These are phyloP conservation scores for Drosophila mimica DNA, from an alignment of 2,888 invertebrate species.

Conservation along the genomic window DNA sequence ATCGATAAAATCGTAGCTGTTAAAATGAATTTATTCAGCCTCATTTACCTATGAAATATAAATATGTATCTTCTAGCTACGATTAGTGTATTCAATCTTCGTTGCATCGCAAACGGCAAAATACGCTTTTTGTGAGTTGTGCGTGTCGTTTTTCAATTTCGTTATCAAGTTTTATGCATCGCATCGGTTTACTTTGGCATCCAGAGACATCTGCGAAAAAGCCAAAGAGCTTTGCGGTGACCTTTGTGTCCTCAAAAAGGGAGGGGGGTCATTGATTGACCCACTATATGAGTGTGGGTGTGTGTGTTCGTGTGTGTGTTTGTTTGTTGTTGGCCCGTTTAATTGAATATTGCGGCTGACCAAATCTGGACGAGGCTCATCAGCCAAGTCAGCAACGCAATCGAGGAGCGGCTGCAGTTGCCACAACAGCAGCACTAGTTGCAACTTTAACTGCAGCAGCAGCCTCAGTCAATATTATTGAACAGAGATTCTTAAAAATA, in stretches of 20 bases:
- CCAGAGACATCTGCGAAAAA: constrained; percentile 26
- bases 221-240: constrained; percentile 58
- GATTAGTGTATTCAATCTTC: constrained; percentile 29
- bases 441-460: constrained; percentile 32
- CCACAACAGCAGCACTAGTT: constrained; percentile 24
- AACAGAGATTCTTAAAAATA: neutral
- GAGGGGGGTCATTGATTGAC: constrained; percentile 22
- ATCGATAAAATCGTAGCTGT: neutral
- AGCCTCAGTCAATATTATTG: constrained; percentile 34
- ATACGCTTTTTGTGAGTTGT: neutral
- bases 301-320: constrained; percentile 2
- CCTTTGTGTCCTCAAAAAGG: constrained; percentile 46
- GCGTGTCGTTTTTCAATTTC: constrained; percentile 61
- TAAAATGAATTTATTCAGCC: neutral
- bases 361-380: constrained; percentile 54
- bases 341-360: constrained; percentile 69
- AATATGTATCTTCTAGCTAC: neutral
- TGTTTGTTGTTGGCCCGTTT: constrained; percentile 35
- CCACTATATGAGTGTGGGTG: constrained; percentile 7
- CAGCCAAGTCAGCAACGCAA: constrained; percentile 31
- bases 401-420: constrained; percentile 15
- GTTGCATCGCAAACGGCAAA: neutral
- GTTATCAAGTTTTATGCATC: constrained; percentile 71
- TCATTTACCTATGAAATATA: neutral
- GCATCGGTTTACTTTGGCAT: constrained; percentile 63